A percentile compares a stretch with the other conserved stretches of the same genome.
phyloP scores from a whole-genome alignment of 2,797 vertebrate species.

The Anguilla obscura region DNA sequence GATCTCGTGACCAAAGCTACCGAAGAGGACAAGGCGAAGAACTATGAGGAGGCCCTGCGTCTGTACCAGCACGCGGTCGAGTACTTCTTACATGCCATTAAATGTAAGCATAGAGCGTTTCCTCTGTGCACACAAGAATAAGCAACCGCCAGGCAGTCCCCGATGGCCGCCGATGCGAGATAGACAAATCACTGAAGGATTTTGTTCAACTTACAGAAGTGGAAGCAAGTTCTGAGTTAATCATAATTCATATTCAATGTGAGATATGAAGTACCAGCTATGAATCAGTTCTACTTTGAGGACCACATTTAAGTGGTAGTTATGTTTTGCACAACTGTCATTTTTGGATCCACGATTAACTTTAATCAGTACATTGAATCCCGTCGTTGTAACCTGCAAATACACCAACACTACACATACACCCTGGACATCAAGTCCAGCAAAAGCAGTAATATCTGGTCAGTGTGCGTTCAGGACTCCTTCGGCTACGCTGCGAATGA shows the following conservation, averaged over 20 bases:
- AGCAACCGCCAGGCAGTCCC: no score
- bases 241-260: no score
- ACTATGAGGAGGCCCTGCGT: slow-evolving; percentile 92
- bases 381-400: not conserved
- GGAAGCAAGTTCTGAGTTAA: no score
- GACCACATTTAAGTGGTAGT: no score
- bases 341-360: no score
- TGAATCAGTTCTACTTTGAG: no score
- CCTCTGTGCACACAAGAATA: not conserved
- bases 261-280: no score
- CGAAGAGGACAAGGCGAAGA: slow-evolving; percentile 96
- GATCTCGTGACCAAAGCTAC: slow-evolving; percentile 98
- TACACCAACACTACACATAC: not conserved
- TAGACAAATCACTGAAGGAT: no score
- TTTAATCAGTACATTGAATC: no score
- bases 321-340: no score
- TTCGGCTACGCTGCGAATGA: not conserved
- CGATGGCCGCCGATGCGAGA: no score
- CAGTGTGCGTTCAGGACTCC: not conserved
- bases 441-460: not conserved
- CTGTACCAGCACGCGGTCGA: slow-evolving; percentile 97
- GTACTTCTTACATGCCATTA: slow-evolving; percentile 96
- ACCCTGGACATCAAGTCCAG: not conserved
- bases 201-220: no score
- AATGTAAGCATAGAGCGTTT: slow-evolving; percentile 79